Evolutionary conservation across 2,113 vertebrate genomes (phyloP), one percentile per base, ranked within the genome.

Genomic region (Holacanthus passer): DNA sequence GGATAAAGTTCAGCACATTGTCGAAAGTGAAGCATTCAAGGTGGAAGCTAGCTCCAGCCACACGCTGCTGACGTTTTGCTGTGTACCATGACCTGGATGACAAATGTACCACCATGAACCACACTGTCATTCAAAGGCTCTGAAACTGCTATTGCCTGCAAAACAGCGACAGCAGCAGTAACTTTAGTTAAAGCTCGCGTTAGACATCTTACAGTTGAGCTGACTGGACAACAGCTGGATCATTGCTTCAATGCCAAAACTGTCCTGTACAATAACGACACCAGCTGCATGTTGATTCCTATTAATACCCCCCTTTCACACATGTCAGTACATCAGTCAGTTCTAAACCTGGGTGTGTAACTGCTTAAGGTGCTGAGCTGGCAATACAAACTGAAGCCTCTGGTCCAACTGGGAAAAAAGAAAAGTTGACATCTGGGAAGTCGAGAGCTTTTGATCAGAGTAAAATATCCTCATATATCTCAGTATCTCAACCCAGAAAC

Each of bases 1-100:
- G 53, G 74, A 8, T 32, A 37, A 73, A 43, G 68, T 69, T 62
- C 53, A 79, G 32, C 5, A 5, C 27, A 17, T 56, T 32, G 32
- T 58, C 24, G 11, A 5, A 19, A 35, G 9, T 20, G 3, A 62
- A 9, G 22, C 22, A 73, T 24, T 48, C 5, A 24, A 6, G 31
- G 9, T 19, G 58, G n/a, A 19, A 50, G n/a, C 14, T 3, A 20
- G 19, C 53, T 29, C 63, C 20, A 39, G 6, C 45, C 31, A 20
- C 31, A 65, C 0, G 24, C 43, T 27, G 43, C 56, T 14, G 29
- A 48, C 12, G 48, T 8, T 45, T 2, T 58, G 39, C 24, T 31
- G 68, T 14, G n/a, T n/a, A n/a, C n/a, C n/a, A n/a, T n/a, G n/a
- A n/a, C n/a, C n/a, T n/a, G 20, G 20, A 2, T 24, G 29, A 62